phyloP scores from a whole-genome alignment of 1,140 invertebrate species.

The Drosophila serrata region DNA sequence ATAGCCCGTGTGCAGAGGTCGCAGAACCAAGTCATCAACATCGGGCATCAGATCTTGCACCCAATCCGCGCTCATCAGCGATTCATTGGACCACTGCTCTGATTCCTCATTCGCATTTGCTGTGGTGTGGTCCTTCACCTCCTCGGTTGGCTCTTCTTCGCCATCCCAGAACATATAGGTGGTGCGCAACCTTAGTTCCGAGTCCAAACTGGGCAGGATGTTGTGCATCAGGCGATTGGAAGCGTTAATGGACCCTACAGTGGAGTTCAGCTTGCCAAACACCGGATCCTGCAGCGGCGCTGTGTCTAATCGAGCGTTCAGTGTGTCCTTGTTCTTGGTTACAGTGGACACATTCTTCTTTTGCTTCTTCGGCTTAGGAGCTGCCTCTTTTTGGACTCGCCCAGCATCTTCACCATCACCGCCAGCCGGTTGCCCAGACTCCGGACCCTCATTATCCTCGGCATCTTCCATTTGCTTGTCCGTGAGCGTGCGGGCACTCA shows the following conservation, averaged over 20 bases:
- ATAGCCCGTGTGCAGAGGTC: conserved; percentile 75
- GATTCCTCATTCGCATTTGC: conserved; percentile 1
- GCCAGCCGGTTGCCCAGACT: conserved; percentile 21
- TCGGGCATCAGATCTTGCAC: conserved; percentile 46
- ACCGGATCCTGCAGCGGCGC: conserved; percentile 79
- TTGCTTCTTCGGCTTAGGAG: conserved; percentile 69
- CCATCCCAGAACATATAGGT: conserved; percentile 73
- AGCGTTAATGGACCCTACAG: conserved; percentile 80
- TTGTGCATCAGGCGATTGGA: conserved; percentile 83
- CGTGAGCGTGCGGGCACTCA: conserved; percentile 78
- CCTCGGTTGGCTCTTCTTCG: conserved; percentile 14
- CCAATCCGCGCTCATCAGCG: conserved; percentile 48
- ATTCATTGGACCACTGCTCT: background rate
- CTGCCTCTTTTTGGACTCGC: conserved; percentile 6
- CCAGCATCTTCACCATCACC: conserved; percentile 22
- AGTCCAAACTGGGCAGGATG: conserved; percentile 69
- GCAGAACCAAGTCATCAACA: conserved; percentile 50
- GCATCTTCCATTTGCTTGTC: conserved; percentile 64
- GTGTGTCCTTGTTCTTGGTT: conserved; percentile 84
- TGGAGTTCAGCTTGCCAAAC: conserved; percentile 82
- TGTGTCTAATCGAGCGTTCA: conserved; percentile 79
- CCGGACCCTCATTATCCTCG: conserved; percentile 64
- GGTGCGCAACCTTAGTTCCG: conserved; percentile 69
- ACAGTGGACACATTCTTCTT: conserved; percentile 83
- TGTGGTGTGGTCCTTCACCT: conserved; percentile 47